Conservation (phyloP, 2,888 invertebrate species). For the Endotricha flammealis region DNA sequence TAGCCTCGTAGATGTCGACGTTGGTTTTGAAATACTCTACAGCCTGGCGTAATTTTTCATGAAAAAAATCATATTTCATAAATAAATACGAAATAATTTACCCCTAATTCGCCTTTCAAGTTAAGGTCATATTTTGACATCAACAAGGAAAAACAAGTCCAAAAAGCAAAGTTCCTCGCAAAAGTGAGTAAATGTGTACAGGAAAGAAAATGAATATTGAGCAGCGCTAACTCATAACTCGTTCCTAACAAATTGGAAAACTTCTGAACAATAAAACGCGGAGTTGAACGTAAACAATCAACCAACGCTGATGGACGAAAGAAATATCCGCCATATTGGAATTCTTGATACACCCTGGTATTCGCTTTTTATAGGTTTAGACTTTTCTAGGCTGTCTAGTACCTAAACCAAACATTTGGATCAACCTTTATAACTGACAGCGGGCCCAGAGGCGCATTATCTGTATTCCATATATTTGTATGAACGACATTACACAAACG, state of each 20-base stretch:
- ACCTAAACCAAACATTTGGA: too few relatives aligned
- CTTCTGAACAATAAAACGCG: constrained; percentile 8
- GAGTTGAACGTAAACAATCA: constrained; percentile 7
- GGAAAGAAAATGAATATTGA: constrained; percentile 8
- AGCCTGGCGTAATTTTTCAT: too few relatives aligned
- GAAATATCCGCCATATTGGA: background rate
- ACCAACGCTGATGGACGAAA: background rate
- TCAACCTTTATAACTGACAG: too few relatives aligned
- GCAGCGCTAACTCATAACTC: constrained; percentile 11
- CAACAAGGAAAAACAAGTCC: background rate
- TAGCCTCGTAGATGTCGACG: too few relatives aligned
- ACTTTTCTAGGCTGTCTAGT: too few relatives aligned
- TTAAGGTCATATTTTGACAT: background rate
- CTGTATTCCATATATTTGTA: too few relatives aligned
- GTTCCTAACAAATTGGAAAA: constrained; percentile 21
- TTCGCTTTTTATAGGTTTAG: background rate
- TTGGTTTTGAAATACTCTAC: too few relatives aligned
- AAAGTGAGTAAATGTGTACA: background rate
- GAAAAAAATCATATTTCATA: too few relatives aligned
- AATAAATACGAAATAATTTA: background rate
- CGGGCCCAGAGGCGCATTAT: too few relatives aligned
- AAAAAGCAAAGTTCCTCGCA: background rate
- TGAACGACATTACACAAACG: too few relatives aligned
- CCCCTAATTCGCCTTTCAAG: background rate
- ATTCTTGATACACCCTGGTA: background rate